phyloP scores from a whole-genome alignment of 2,888 invertebrate genomes.

The Phortica okadai region DNA sequence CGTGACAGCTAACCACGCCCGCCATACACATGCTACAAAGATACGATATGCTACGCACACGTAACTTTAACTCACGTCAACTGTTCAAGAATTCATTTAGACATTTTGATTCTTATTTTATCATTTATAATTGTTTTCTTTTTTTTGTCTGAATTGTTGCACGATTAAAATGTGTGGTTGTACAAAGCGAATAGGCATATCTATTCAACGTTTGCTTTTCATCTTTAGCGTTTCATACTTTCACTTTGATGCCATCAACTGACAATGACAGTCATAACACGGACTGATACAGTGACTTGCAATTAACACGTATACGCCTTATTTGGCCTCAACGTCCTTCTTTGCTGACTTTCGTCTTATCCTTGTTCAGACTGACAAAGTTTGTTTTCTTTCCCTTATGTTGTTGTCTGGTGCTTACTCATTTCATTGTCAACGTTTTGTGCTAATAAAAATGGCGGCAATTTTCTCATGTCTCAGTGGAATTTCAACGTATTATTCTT shows the following conservation, averaged over 20 bases:
- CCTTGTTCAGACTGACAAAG: not conserved
- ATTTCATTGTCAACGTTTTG: not conserved
- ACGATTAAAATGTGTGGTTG: not conserved
- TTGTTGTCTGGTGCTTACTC: not conserved
- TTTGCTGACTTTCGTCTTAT: not conserved
- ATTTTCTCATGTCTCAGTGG: conserved; percentile 18
- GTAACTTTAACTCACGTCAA: not conserved
- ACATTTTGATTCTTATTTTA: conserved; percentile 32
- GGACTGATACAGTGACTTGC: conserved; percentile 4
- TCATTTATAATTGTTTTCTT: conserved; percentile 23
- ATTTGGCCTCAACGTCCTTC: not conserved
- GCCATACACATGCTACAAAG: not conserved
- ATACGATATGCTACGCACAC: too few relatives aligned
- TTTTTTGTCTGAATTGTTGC: not conserved
- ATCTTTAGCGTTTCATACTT: conserved; percentile 2
- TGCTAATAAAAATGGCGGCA: conserved; percentile 8
- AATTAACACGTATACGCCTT: conserved; percentile 20
- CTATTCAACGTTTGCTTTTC: not conserved
- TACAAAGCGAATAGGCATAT: not conserved
- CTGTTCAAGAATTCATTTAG: conserved; percentile 25
- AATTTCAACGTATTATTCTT: not conserved
- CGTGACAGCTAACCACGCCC: not conserved
- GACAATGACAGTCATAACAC: conserved; percentile 30
- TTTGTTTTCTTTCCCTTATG: not conserved
- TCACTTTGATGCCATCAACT: conserved; percentile 21